Evolutionary conservation across 2,888 invertebrate genomes (phyloP).

Genomic region (Oscheius sp.): DNA sequence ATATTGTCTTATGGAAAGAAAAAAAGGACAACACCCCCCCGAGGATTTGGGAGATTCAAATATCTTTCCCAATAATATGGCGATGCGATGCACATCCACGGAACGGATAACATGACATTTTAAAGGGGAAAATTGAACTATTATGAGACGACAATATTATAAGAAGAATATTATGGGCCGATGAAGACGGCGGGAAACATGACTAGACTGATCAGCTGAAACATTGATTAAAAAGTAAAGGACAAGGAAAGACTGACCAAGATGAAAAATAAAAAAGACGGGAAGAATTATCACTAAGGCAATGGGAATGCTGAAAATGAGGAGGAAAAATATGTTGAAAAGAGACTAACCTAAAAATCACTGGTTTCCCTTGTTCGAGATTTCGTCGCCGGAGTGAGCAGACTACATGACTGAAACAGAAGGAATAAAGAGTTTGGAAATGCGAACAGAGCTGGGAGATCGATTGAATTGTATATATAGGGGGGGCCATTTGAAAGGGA

Average conservation of each 20-base stretch:
- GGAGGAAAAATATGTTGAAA: background rate
- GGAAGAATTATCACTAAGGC: background rate
- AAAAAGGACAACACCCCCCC: background rate
- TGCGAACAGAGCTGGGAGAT: background rate
- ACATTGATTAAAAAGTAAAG: background rate
- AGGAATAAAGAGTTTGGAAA: background rate
- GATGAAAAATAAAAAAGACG: background rate
- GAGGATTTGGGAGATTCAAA: constrained; percentile 31
- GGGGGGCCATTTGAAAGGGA: background rate
- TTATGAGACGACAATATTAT: constrained; percentile 31
- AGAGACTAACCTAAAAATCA: background rate
- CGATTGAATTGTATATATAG: background rate
- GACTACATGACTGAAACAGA: constrained; percentile 4
- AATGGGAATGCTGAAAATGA: constrained; percentile 12
- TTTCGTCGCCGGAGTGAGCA: no score
- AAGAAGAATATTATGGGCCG: background rate
- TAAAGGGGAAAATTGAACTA: background rate
- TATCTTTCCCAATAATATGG: constrained; percentile 33
- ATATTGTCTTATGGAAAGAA: background rate
- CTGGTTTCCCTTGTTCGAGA: background rate
- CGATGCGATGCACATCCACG: constrained; percentile 30
- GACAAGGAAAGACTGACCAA: background rate
- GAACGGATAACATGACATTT: constrained; percentile 21
- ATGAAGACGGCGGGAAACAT: background rate
- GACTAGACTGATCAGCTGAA: constrained; percentile 25